phyloP scores from a whole-genome alignment of 1,140 invertebrate genomes.

The Sinella curviseta region DNA sequence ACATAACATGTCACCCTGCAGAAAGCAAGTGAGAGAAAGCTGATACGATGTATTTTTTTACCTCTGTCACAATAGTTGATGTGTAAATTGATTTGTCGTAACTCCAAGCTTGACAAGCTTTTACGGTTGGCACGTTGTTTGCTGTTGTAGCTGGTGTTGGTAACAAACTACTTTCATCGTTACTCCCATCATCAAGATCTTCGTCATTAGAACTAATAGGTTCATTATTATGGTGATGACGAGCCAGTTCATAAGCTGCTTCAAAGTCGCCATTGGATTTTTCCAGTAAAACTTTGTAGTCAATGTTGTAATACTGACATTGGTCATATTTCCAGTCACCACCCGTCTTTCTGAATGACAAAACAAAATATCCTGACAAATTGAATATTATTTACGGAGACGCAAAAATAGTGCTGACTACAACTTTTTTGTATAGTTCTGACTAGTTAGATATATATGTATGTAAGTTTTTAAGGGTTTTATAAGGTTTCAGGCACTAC shows the following conservation, averaged over 20 bases:
- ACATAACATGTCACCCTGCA: too few species aligned
- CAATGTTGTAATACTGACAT: slow-evolving; percentile 40
- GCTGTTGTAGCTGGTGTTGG: too few species aligned
- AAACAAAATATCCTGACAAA: background rate
- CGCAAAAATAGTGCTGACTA: background rate
- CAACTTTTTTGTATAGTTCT: too few species aligned
- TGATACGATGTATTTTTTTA: too few species aligned
- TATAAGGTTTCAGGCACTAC: background rate
- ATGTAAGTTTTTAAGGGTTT: background rate
- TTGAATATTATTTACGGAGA: background rate
- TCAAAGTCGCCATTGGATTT: slow-evolving; percentile 30
- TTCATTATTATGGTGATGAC: background rate
- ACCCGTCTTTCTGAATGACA: background rate
- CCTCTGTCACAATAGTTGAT: slow-evolving; percentile 40
- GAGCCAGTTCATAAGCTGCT: background rate
- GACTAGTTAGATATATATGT: background rate
- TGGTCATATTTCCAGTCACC: background rate
- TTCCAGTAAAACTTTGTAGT: slow-evolving; percentile 22
- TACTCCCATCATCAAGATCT: too few species aligned
- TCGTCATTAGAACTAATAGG: background rate
- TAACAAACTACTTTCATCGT: background rate
- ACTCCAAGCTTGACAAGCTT: slow-evolving; percentile 39
- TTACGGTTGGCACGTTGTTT: background rate
- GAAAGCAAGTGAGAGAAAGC: background rate
- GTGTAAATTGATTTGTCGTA: slow-evolving; percentile 42